Evolutionary conservation across 2,888 invertebrate genomes (phyloP).

Genomic region (Melanotus villosus): DNA sequence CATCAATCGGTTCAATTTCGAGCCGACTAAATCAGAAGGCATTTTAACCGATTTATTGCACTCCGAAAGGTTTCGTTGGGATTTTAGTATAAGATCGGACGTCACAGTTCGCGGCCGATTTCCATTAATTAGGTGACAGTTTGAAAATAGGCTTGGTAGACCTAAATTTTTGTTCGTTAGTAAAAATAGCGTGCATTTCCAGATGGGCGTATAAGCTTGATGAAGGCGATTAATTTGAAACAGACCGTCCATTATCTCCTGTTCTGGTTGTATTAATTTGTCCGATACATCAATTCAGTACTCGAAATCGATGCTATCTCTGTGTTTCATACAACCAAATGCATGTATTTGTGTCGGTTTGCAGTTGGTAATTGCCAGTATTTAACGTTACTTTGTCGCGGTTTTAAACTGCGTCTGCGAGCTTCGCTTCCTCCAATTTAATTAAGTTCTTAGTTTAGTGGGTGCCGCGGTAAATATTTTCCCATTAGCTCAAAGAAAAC

Average conservation of each 20-base stretch:
- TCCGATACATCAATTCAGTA: constrained; percentile 21
- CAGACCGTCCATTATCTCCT: constrained; percentile 11
- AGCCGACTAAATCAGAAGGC: background rate
- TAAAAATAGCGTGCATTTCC: constrained; percentile 16
- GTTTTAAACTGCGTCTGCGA: background rate
- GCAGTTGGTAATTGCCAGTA: background rate
- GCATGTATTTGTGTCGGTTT: background rate
- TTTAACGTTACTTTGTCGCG: background rate
- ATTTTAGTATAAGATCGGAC: constrained; percentile 4
- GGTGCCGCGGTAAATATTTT: no score
- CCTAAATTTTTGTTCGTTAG: constrained; percentile 31
- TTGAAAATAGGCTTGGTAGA: constrained; percentile 29
- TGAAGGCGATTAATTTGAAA: constrained; percentile 30
- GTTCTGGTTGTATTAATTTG: constrained; percentile 20
- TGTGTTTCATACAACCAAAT: constrained; percentile 17
- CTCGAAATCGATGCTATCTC: constrained; percentile 40
- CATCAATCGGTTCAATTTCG: constrained; percentile 13
- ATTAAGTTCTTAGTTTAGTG: background rate
- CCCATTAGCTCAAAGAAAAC: no score
- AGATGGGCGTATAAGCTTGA: constrained; percentile 24
- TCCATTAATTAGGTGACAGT: constrained; percentile 21
- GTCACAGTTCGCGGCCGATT: constrained; percentile 29
- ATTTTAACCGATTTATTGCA: constrained; percentile 11
- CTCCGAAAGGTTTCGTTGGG: constrained; percentile 3
- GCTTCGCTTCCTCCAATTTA: background rate